phyloP scores from a whole-genome alignment of 1,140 invertebrate genomes.

The Drosophila tsacasi region DNA sequence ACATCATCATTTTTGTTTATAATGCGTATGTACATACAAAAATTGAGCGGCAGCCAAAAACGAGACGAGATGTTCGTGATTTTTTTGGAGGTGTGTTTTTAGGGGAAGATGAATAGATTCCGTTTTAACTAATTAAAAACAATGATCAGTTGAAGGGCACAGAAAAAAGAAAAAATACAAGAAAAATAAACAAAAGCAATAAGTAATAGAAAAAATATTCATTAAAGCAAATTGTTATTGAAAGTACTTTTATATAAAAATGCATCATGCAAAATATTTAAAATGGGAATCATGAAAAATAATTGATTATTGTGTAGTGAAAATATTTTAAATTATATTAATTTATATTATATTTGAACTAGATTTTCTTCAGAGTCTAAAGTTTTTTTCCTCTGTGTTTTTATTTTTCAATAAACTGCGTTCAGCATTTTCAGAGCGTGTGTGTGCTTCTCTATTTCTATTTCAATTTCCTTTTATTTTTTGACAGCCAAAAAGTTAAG shows the following conservation, averaged over 20 bases:
- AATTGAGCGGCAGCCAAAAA: slow-evolving; percentile 41
- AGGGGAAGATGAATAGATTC: slow-evolving; percentile 12
- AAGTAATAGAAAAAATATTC: not conserved
- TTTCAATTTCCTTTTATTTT: slow-evolving; percentile 30
- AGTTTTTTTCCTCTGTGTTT: slow-evolving; percentile 4
- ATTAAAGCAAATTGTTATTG: not conserved
- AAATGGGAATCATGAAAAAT: no score
- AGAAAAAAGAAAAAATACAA: not conserved
- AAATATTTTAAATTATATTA: slow-evolving; percentile 4
- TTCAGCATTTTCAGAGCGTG: slow-evolving; percentile 2
- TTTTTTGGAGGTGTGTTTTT: slow-evolving; percentile 31
- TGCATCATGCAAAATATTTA: not conserved
- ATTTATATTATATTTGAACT: not conserved
- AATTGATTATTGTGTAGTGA: not conserved
- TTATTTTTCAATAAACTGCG: slow-evolving; percentile 20
- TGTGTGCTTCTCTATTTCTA: slow-evolving; percentile 17
- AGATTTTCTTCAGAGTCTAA: not conserved
- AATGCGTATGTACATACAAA: slow-evolving; percentile 34
- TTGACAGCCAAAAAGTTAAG: slow-evolving; percentile 22
- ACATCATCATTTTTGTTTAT: slow-evolving; percentile 44
- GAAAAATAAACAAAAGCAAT: not conserved
- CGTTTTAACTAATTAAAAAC: slow-evolving; percentile 8
- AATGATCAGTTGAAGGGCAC: slow-evolving; percentile 15
- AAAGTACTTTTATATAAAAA: not conserved
- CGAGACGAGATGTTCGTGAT: slow-evolving; percentile 8